Conservation (phyloP, 2,888 invertebrate genomes). For the Chaetogeoica ovagalla region DNA sequence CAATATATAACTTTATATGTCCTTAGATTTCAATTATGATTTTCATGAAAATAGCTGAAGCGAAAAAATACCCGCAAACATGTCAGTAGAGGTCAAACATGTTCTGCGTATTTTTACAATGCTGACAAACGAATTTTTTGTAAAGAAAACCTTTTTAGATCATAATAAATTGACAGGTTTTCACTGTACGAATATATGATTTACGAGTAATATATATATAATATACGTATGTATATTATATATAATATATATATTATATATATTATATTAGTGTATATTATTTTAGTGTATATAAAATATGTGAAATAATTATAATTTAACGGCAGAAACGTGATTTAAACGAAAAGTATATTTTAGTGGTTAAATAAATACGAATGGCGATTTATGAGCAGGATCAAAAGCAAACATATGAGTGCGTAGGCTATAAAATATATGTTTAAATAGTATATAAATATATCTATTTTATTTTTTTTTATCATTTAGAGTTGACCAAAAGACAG, state of each 20-base stretch:
- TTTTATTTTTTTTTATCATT: no score
- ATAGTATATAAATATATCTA: no score
- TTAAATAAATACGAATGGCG: background rate
- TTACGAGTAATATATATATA: background rate
- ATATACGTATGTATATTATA: background rate
- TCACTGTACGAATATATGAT: background rate
- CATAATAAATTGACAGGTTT: slow-evolving; percentile 13
- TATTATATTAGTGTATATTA: no score
- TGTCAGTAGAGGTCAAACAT: background rate
- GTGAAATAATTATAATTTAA: background rate
- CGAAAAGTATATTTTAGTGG: background rate
- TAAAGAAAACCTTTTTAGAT: slow-evolving; percentile 1
- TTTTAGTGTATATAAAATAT: background rate
- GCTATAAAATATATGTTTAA: no score
- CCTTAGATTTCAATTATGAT: background rate
- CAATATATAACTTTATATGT: no score
- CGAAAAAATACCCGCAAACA: background rate
- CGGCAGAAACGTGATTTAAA: background rate
- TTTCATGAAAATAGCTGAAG: background rate
- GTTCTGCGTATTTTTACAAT: background rate
- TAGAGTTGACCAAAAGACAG: no score
- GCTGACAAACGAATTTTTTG: background rate
- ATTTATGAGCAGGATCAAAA: background rate
- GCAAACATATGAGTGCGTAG: no score
- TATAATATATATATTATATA: no score